phyloP scores from a whole-genome alignment of 2,888 invertebrate species.

The Philopedon plagiatum region DNA sequence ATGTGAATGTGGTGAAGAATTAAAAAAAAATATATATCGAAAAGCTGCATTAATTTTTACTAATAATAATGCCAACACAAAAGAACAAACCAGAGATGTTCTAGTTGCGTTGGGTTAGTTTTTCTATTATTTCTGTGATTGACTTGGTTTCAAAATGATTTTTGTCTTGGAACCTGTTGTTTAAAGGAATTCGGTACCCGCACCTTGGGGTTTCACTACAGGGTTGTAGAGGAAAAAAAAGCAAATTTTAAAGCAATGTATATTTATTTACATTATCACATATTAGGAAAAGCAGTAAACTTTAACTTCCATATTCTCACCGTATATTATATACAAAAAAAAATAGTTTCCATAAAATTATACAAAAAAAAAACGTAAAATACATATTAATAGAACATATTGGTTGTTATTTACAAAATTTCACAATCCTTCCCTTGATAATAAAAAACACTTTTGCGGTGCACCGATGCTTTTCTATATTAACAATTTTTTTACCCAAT shows the following conservation, averaged over 20 bases:
- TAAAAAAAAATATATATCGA: too few species aligned
- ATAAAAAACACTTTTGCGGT: neutral
- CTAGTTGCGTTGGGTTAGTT: too few species aligned
- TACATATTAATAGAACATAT: neutral
- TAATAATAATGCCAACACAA: too few species aligned
- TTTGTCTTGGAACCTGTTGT: too few species aligned
- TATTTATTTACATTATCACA: constrained; percentile 60
- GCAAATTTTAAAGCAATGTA: constrained; percentile 38
- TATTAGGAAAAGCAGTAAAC: constrained; percentile 56
- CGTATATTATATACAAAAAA: constrained; percentile 44
- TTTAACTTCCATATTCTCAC: constrained; percentile 48
- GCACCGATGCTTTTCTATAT: neutral
- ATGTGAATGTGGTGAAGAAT: too few species aligned
- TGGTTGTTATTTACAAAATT: constrained; percentile 10
- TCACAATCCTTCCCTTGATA: constrained; percentile 11
- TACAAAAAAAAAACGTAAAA: constrained; percentile 22
- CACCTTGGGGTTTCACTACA: neutral
- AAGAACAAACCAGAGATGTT: too few species aligned
- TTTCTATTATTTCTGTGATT: too few species aligned
- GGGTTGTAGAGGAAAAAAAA: too few species aligned
- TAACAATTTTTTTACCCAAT: neutral
- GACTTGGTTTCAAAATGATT: too few species aligned
- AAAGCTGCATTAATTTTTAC: too few species aligned
- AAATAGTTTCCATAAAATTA: constrained; percentile 50
- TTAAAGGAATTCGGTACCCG: too few species aligned